Evolutionary conservation across 2,797 vertebrate species (phyloP).

Genomic region (Synaphobranchus kaupii): DNA sequence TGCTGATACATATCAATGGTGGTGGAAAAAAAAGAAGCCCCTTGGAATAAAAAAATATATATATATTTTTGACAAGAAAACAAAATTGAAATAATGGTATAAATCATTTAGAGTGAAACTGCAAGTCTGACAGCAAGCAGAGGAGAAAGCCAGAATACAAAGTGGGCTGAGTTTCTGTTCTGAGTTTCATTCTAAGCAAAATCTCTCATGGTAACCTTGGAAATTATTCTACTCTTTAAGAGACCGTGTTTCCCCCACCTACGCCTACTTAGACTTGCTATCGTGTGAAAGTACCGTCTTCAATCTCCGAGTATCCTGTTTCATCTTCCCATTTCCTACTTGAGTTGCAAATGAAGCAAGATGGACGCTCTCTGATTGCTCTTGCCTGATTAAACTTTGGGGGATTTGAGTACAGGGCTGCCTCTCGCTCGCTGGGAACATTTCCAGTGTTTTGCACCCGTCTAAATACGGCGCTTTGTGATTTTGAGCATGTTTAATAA

Average conservation of each 20-base stretch:
- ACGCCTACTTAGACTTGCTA: not conserved
- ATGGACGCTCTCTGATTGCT: not conserved
- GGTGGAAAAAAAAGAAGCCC: not conserved
- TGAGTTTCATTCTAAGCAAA: slow-evolving; percentile 44
- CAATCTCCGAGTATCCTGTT: not conserved
- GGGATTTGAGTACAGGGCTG: not conserved
- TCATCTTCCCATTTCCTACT: not conserved
- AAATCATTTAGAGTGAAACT: slow-evolving; percentile 40
- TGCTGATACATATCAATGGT: not conserved
- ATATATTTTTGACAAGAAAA: slow-evolving; percentile 47
- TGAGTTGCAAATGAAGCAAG: not conserved
- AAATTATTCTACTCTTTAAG: slow-evolving; percentile 43
- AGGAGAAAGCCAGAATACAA: slow-evolving; percentile 39
- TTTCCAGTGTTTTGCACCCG: not conserved
- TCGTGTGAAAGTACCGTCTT: not conserved
- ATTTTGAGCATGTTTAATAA: not conserved
- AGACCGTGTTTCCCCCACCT: slow-evolving; percentile 23
- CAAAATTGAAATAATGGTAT: slow-evolving; percentile 43
- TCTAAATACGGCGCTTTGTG: not conserved
- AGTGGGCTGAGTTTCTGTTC: slow-evolving; percentile 37
- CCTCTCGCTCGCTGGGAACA: not conserved
- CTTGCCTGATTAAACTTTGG: not conserved
- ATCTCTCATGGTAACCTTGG: slow-evolving; percentile 57
- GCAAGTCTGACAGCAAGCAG: slow-evolving; percentile 37
- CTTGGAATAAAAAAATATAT: not conserved